A percentile compares a stretch with the other conserved stretches of the same genome.
Evolutionary conservation across 2,888 invertebrate genomes (phyloP).

Genomic region (Orthosia cruda): DNA sequence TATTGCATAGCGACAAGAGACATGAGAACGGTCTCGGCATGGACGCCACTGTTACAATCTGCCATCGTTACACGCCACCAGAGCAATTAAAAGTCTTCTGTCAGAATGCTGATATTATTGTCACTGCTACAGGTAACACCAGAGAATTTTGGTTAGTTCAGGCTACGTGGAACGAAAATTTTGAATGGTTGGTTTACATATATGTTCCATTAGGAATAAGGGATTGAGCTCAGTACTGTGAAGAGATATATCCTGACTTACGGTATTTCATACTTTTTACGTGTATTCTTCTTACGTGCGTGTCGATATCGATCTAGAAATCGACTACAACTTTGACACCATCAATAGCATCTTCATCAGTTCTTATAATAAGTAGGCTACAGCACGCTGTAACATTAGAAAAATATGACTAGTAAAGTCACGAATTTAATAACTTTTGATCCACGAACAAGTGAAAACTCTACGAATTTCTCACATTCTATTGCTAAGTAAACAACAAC

Average conservation of each 20-base stretch:
- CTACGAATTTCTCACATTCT: neutral
- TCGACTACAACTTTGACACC: too few relatives aligned
- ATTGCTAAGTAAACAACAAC: neutral
- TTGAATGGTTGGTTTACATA: too few relatives aligned
- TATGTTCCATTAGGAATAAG: neutral
- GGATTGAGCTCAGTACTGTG: neutral
- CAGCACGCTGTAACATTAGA: too few relatives aligned
- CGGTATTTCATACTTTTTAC: too few relatives aligned
- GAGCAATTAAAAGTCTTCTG: conserved; percentile 94
- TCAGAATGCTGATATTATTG: conserved; percentile 95
- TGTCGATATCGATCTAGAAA: too few relatives aligned
- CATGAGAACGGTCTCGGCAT: conserved; percentile 94
- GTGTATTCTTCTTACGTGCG: too few relatives aligned
- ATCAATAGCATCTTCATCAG: too few relatives aligned
- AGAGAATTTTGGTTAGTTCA: neutral
- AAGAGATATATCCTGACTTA: too few relatives aligned
- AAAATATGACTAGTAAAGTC: neutral
- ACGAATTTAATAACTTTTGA: neutral
- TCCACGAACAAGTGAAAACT: neutral
- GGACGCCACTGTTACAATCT: conserved; percentile 97
- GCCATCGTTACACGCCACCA: conserved; percentile 96
- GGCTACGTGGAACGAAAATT: neutral
- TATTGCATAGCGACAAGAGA: conserved; percentile 95
- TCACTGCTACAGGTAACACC: conserved; percentile 94
- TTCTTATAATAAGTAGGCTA: too few relatives aligned